phyloP scores from a whole-genome alignment of 2,888 invertebrate species.

The Teleogryllus oceanicus region DNA sequence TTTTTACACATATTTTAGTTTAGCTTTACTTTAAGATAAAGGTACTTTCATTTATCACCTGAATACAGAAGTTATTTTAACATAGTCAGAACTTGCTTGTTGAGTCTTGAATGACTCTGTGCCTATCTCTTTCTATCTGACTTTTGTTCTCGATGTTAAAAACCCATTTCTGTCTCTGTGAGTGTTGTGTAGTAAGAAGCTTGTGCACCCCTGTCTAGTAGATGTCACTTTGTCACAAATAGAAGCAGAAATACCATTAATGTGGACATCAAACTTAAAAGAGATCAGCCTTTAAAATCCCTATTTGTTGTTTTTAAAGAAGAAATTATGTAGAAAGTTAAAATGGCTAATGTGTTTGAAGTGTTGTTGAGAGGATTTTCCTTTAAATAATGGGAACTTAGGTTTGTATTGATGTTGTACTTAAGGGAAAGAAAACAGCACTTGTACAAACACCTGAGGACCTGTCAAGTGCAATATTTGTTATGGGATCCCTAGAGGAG shows the following conservation, averaged over 20 bases:
- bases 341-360: conserved; percentile 3
- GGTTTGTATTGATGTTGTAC: conserved; percentile 18
- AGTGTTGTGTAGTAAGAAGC: conserved; percentile 3
- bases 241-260: conserved; percentile 3
- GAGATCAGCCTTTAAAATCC: not conserved
- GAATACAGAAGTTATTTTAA: not conserved
- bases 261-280: not conserved
- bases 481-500: not conserved
- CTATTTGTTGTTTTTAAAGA: not conserved
- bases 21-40: conserved; percentile 18
- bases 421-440: conserved; percentile 12
- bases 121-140: not conserved
- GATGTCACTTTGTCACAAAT: conserved; percentile 3
- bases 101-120: not conserved
- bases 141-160: conserved; percentile 1
- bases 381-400: conserved; percentile 1
- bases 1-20: conserved; percentile 22
- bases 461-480: conserved; percentile 21
- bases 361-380: conserved; percentile 11
- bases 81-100: not conserved
- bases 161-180: conserved; percentile 2
- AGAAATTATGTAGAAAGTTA: not conserved
- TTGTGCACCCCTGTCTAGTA: conserved; percentile 18
- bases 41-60: not conserved
- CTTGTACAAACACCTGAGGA: conserved; percentile 19